phyloP scores from a whole-genome alignment of 2,113 vertebrate genomes.

The Laticauda laticaudata region DNA sequence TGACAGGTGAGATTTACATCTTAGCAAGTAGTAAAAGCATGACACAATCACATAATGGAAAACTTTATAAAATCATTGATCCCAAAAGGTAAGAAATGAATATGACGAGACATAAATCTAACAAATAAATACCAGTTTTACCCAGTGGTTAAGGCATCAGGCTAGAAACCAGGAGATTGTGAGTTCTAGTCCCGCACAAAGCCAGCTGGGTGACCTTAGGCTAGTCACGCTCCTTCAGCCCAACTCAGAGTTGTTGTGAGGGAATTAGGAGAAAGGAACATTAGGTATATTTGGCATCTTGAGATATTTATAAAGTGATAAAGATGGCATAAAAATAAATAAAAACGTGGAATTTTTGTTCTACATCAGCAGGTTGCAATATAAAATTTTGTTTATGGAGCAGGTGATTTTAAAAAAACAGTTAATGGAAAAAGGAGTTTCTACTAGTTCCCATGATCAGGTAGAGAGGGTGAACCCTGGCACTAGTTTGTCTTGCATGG shows the following conservation, averaged over 20 bases:
- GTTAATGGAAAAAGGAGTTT: not conserved
- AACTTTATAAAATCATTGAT: slow-evolving; percentile 94
- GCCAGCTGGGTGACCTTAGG: not conserved
- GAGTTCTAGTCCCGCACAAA: not conserved
- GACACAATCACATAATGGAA: slow-evolving; percentile 90
- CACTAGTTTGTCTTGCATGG: not conserved
- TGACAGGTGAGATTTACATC: slow-evolving; percentile 93
- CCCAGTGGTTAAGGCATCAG: not conserved
- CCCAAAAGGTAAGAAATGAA: slow-evolving; percentile 86
- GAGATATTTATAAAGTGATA: not conserved
- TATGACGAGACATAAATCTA: slow-evolving; percentile 5
- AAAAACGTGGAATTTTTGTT: not conserved
- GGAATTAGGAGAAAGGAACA: not conserved
- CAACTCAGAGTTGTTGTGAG: not conserved
- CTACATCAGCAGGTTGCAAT: not conserved
- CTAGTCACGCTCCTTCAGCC: not conserved
- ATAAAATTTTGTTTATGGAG: not conserved
- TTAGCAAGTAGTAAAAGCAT: slow-evolving; percentile 94
- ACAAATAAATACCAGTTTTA: not conserved
- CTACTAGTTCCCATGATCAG: not conserved
- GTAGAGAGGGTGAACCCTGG: not conserved
- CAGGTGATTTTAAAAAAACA: not conserved
- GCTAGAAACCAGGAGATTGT: not conserved
- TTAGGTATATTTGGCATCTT: not conserved
- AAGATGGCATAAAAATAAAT: not conserved